These are phyloP conservation scores for Colletes collaris DNA, from an alignment of 2,888 invertebrate species.

Conservation along the genomic window DNA sequence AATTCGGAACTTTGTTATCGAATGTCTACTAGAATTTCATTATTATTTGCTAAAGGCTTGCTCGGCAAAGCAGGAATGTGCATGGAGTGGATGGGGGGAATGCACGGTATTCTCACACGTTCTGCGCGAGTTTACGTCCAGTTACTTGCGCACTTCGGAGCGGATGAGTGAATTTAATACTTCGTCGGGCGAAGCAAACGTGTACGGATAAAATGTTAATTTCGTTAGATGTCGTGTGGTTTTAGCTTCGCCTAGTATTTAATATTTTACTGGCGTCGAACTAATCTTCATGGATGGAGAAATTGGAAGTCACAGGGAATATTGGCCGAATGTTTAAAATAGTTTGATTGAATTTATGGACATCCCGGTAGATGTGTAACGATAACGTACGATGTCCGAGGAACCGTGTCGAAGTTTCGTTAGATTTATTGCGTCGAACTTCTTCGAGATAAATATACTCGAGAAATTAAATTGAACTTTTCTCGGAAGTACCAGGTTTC, in stretches of 20 bases:
- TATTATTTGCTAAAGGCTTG: constrained; percentile 16
- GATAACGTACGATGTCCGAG: constrained; percentile 17
- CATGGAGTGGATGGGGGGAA: constrained; percentile 7
- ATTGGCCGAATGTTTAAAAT: no score
- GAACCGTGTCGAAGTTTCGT: constrained; percentile 25
- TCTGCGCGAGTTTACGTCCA: background rate
- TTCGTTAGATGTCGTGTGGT: no score
- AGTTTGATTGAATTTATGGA: no score
- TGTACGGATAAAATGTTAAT: no score
- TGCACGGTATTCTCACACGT: constrained; percentile 5
- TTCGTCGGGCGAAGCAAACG: background rate
- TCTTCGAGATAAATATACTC: constrained; percentile 14
- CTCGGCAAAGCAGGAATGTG: background rate
- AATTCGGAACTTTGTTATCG: constrained; percentile 10
- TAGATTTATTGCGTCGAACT: constrained; percentile 44
- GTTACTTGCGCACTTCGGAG: background rate
- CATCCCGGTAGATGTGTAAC: background rate
- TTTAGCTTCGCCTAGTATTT: no score
- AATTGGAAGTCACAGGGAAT: no score
- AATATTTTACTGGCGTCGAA: no score
- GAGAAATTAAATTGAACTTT: constrained; percentile 53
- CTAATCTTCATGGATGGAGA: no score
- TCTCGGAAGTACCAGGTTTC: background rate
- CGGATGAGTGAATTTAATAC: background rate
- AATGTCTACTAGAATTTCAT: constrained; percentile 30